Evolutionary conservation across 2,797 vertebrate species (phyloP).

Genomic region (Prunella strophiata): DNA sequence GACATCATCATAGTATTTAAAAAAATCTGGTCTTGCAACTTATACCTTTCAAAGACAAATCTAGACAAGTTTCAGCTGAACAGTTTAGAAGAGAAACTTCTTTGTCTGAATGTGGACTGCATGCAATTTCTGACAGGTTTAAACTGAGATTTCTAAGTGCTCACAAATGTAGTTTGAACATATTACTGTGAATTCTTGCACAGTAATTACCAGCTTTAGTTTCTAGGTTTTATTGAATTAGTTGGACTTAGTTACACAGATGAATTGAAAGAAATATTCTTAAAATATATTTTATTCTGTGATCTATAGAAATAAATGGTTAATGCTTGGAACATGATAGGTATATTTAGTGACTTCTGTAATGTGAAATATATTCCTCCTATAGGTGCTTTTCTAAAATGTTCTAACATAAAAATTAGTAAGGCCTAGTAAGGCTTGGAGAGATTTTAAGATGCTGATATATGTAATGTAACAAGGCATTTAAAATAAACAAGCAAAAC

Average conservation of each 20-base stretch:
- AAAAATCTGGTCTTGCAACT: slow-evolving; percentile 57
- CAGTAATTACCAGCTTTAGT: not conserved
- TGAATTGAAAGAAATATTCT: not conserved
- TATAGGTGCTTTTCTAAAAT: not conserved
- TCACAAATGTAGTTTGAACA: not conserved
- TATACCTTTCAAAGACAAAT: slow-evolving; percentile 16
- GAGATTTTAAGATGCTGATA: not conserved
- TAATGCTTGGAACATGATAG: not conserved
- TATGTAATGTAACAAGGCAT: not conserved
- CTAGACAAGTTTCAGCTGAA: slow-evolving; percentile 34
- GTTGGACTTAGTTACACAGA: not conserved
- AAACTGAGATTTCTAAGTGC: not conserved
- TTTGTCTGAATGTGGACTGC: slow-evolving; percentile 9
- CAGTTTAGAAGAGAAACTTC: slow-evolving; percentile 24
- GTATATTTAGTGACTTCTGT: not conserved
- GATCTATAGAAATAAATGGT: not conserved
- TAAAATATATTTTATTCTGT: not conserved
- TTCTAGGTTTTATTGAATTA: slow-evolving; percentile 21
- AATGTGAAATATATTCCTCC: not conserved
- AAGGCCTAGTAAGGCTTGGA: not conserved
- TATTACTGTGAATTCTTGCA: not conserved
- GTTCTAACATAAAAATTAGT: not conserved
- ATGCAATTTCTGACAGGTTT: slow-evolving; percentile 10
- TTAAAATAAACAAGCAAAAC: not conserved
- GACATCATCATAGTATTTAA: not conserved